Conservation (phyloP, 2,113 vertebrate genomes). For the Pelvicachromis taeniatus region DNA sequence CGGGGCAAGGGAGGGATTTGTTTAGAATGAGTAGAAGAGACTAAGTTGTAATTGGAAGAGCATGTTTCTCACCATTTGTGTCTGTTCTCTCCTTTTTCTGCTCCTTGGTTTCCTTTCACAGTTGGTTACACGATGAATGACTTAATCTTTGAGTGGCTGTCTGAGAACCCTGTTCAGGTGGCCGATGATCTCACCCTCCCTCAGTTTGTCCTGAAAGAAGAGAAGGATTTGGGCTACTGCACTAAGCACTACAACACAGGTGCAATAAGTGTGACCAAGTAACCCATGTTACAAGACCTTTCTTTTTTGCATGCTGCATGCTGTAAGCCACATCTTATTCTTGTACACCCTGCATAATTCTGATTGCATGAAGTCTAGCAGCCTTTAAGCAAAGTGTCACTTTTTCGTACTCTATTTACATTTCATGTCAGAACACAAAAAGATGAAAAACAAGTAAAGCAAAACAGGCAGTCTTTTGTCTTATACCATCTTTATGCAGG, state of each 20-base stretch:
- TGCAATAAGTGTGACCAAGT: conserved; percentile 43
- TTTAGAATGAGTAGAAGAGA: not conserved
- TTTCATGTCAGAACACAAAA: not conserved
- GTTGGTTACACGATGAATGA: conserved; percentile 97
- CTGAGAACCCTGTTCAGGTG: conserved; percentile 86
- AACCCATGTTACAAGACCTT: not conserved
- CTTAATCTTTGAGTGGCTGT: conserved; percentile 89
- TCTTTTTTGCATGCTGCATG: not conserved
- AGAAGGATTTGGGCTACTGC: conserved; percentile 91
- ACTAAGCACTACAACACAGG: conserved; percentile 95
- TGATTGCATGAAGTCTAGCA: not conserved
- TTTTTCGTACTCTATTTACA: not conserved
- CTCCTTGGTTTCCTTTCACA: conserved; percentile 46
- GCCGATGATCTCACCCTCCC: conserved; percentile 89
- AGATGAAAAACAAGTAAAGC: not conserved
- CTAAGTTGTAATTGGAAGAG: too few species aligned
- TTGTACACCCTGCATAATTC: not conserved
- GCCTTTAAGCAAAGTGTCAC: not conserved
- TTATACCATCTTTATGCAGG: conserved; percentile 57
- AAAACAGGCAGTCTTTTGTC: not conserved
- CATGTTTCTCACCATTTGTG: not conserved
- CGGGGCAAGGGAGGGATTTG: not conserved
- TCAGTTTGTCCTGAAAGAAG: conserved; percentile 89
- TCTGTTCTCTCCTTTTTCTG: not conserved
- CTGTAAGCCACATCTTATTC: not conserved